A percentile compares a stretch with the other conserved stretches of the same genome.
Evolutionary conservation across 2,888 invertebrate genomes (phyloP).

Genomic region (Sarcophaga subvicina): DNA sequence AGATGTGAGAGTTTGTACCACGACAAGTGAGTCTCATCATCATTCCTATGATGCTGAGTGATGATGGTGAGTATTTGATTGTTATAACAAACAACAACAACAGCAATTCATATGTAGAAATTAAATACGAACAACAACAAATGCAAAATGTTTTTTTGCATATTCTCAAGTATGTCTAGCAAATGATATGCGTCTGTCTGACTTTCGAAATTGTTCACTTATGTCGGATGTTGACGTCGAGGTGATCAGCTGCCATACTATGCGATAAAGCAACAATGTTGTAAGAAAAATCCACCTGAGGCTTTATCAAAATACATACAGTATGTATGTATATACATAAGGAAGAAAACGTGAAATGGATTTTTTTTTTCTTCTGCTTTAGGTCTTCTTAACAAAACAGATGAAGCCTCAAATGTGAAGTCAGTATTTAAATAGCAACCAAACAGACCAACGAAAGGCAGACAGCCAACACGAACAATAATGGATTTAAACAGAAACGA

Average conservation of each 20-base stretch:
- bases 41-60: neutral
- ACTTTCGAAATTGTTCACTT: conserved; percentile 36
- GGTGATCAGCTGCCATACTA: conserved; percentile 53
- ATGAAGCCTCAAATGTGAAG: conserved; percentile 56
- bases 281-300: conserved; percentile 62
- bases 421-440: conserved; percentile 63
- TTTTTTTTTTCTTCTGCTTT: conserved; percentile 4
- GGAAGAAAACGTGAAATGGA: neutral
- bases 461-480: neutral
- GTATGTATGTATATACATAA: conserved; percentile 19
- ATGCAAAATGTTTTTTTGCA: conserved; percentile 28
- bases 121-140: conserved; percentile 34
- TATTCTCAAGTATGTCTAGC: neutral
- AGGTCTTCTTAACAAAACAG: conserved; percentile 43
- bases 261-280: conserved; percentile 43
- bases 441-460: neutral
- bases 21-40: neutral
- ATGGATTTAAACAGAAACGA: conserved; percentile 31
- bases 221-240: conserved; percentile 27
- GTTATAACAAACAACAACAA: conserved; percentile 23
- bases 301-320: conserved; percentile 22
- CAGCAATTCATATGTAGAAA: conserved; percentile 5
- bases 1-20: conserved; percentile 10
- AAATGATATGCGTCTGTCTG: neutral
- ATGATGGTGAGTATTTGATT: conserved; percentile 15